A percentile compares a stretch with the other conserved stretches of the same genome.
Evolutionary conservation across 1,140 invertebrate species (phyloP).

Genomic region (Ceratina calcarata): DNA sequence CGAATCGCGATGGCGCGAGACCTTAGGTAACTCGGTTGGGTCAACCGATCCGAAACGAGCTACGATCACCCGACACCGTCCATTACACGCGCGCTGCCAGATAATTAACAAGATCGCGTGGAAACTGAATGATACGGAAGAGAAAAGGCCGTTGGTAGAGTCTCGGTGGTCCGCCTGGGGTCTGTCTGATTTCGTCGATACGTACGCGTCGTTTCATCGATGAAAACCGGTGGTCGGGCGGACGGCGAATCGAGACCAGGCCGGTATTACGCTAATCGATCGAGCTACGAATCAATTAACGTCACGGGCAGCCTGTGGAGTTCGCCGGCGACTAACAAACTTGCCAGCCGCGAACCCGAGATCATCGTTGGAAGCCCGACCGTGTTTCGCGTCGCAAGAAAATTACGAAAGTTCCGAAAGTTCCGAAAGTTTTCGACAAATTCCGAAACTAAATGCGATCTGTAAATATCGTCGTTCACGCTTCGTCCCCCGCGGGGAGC

Average conservation of each 20-base stretch:
- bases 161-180: neutral
- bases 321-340: slow-evolving; percentile 26
- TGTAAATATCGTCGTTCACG: too few relatives aligned
- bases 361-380: neutral
- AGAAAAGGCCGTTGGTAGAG: slow-evolving; percentile 3
- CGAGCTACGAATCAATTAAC: slow-evolving; percentile 56
- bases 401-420: neutral
- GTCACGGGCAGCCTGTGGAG: slow-evolving; percentile 13
- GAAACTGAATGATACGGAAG: neutral
- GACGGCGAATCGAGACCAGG: slow-evolving; percentile 19
- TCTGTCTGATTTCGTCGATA: too few relatives aligned
- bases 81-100: slow-evolving; percentile 58
- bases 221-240: neutral
- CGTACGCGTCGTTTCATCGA: neutral
- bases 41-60: slow-evolving; percentile 63
- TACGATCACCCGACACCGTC: slow-evolving; percentile 66
- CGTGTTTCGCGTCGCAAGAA: neutral
- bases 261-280: slow-evolving; percentile 38
- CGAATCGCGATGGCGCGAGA: slow-evolving; percentile 49
- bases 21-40: slow-evolving; percentile 44
- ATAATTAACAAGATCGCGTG: slow-evolving; percentile 66
- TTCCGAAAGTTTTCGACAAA: too few relatives aligned
- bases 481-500: too few relatives aligned
- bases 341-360: neutral
- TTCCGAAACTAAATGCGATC: too few relatives aligned